These are phyloP conservation scores for Eptesicus fuscus DNA, from an alignment of 2,113 vertebrate species.

Conservation along the genomic window DNA sequence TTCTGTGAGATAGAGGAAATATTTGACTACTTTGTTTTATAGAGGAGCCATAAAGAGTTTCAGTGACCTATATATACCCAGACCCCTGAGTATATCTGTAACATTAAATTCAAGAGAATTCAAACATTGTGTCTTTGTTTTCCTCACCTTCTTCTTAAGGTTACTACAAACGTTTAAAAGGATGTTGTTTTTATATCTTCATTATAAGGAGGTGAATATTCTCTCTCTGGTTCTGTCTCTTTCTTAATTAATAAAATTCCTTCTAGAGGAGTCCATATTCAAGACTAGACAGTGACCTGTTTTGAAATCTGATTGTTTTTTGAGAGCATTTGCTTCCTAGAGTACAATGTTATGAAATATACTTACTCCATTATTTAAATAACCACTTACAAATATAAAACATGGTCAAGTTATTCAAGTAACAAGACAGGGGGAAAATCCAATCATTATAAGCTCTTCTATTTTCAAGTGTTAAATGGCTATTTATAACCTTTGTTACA, in stretches of 20 bases:
- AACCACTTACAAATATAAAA: constrained; percentile 39
- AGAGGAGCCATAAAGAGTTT: background rate
- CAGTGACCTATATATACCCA: background rate
- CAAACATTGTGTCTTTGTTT: background rate
- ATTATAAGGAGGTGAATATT: background rate
- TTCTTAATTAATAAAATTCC: background rate
- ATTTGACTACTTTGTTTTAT: background rate
- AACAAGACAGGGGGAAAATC: constrained; percentile 53
- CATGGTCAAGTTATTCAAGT: constrained; percentile 31
- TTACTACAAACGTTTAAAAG: constrained; percentile 23
- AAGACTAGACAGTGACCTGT: background rate
- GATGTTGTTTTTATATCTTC: background rate
- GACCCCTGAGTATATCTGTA: background rate
- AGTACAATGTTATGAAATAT: constrained; percentile 6
- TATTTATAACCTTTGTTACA: constrained; percentile 75
- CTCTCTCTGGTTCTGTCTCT: background rate
- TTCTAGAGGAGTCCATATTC: background rate
- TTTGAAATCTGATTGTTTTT: constrained; percentile 25
- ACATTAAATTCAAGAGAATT: constrained; percentile 6
- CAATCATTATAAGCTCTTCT: constrained; percentile 48
- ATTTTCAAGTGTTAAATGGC: constrained; percentile 76
- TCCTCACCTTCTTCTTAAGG: background rate
- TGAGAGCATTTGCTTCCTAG: background rate
- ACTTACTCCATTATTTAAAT: constrained; percentile 48
- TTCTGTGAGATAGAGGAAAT: background rate